A percentile compares a stretch with the other conserved stretches of the same genome.
These are phyloP conservation scores for Melitaea cinxia DNA, from an alignment of 1,140 invertebrate genomes.

Conservation along the genomic window DNA sequence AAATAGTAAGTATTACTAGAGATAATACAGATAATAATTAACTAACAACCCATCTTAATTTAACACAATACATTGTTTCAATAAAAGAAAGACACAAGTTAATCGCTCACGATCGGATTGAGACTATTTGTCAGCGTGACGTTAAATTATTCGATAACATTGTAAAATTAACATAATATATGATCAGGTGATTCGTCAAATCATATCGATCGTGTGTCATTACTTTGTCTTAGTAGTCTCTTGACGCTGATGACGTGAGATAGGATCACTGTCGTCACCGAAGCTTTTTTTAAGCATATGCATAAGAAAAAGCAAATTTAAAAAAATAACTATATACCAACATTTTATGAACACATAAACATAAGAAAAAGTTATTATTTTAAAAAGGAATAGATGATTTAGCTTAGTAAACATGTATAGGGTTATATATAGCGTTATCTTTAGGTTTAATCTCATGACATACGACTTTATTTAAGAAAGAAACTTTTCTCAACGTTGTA, in stretches of 20 bases:
- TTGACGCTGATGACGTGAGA: conserved; percentile 49
- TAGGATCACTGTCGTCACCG: conserved; percentile 36
- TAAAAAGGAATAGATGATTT: too few species aligned
- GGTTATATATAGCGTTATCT: too few species aligned
- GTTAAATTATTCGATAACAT: conserved; percentile 19
- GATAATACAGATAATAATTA: not conserved
- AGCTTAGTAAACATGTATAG: too few species aligned
- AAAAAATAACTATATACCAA: too few species aligned
- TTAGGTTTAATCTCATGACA: too few species aligned
- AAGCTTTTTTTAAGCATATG: not conserved
- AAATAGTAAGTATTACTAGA: too few species aligned
- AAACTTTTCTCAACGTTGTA: too few species aligned
- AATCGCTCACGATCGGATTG: conserved; percentile 5
- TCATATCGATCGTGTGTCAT: conserved; percentile 56
- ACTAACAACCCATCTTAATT: not conserved
- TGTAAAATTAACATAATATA: conserved; percentile 33
- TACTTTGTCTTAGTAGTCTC: conserved; percentile 54
- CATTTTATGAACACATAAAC: not conserved
- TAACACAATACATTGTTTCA: not conserved
- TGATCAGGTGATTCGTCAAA: conserved; percentile 49
- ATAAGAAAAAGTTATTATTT: not conserved
- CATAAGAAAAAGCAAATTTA: not conserved
- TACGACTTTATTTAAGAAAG: too few species aligned
- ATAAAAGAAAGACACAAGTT: not conserved
- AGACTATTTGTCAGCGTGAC: conserved; percentile 30